Conservation (phyloP, 2,113 vertebrate genomes). For the Paradoxurus hermaphroditus region DNA sequence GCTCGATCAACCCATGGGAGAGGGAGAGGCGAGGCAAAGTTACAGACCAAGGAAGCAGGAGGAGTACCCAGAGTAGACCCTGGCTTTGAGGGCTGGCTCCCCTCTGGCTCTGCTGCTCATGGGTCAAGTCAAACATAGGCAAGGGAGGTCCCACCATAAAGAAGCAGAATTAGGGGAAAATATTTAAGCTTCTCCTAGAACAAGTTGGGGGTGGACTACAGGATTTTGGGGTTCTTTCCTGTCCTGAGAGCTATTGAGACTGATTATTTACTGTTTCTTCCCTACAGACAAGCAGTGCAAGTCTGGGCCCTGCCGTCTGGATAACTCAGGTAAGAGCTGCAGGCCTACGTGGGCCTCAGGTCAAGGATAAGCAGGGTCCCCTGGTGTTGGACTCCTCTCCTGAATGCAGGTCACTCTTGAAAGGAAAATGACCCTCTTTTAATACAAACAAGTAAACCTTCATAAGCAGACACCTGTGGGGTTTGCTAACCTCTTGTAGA, state of each 20-base stretch:
- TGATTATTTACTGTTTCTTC: slow-evolving; percentile 31
- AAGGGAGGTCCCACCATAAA: background rate
- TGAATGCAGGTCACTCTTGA: background rate
- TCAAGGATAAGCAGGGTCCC: background rate
- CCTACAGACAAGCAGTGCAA: slow-evolving; percentile 65
- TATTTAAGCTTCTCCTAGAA: background rate
- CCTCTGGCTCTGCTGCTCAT: background rate
- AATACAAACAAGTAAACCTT: background rate
- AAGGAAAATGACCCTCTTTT: background rate
- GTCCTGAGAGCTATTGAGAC: background rate
- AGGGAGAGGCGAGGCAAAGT: background rate
- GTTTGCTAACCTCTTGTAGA: background rate
- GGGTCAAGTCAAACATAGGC: background rate
- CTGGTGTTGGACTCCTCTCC: background rate
- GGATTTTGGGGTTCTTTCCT: background rate
- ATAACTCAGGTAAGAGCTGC: slow-evolving; percentile 66
- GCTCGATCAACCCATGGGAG: background rate
- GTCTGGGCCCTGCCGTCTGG: slow-evolving; percentile 47
- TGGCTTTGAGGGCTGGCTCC: background rate
- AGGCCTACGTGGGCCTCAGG: background rate
- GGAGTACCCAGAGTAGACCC: background rate
- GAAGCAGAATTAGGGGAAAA: background rate
- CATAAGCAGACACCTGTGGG: background rate
- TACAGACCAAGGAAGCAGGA: background rate
- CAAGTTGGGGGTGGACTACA: too few relatives aligned